Conservation (phyloP, 2,113 vertebrate genomes). For the Rhynchopsitta pachyrhyncha region DNA sequence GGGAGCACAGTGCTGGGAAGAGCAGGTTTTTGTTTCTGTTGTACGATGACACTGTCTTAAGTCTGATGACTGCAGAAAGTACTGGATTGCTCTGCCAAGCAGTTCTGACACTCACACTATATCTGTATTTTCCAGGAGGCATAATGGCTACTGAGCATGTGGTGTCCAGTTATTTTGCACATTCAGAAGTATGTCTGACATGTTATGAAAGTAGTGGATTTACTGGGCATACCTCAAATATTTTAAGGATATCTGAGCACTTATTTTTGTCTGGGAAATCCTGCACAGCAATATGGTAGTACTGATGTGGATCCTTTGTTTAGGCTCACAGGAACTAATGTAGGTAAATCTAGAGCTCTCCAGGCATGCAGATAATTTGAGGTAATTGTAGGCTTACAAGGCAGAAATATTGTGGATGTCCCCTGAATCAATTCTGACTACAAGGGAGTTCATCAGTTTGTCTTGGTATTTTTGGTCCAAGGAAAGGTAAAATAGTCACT, state of each 20-base stretch:
- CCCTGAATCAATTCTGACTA: background rate
- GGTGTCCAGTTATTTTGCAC: constrained; percentile 11
- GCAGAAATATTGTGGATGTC: background rate
- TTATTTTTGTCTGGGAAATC: constrained; percentile 33
- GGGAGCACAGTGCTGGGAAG: background rate
- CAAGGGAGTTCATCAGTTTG: background rate
- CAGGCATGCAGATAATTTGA: background rate
- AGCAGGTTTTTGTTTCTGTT: background rate
- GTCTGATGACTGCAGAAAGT: background rate
- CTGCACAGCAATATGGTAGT: background rate
- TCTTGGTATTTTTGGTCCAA: background rate
- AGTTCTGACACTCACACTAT: background rate
- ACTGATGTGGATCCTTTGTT: background rate
- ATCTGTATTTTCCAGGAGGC: background rate
- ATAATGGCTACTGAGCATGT: background rate
- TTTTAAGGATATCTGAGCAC: constrained; percentile 7
- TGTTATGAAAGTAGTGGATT: constrained; percentile 34
- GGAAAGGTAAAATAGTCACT: background rate
- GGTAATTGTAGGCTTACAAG: background rate
- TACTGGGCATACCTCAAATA: constrained; percentile 45
- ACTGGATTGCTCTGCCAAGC: background rate
- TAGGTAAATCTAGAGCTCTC: background rate
- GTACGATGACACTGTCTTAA: background rate
- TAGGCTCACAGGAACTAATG: background rate
- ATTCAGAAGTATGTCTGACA: background rate